Evolutionary conservation across 2,113 vertebrate genomes (phyloP).

Genomic region (Aldabrachelys gigantea): DNA sequence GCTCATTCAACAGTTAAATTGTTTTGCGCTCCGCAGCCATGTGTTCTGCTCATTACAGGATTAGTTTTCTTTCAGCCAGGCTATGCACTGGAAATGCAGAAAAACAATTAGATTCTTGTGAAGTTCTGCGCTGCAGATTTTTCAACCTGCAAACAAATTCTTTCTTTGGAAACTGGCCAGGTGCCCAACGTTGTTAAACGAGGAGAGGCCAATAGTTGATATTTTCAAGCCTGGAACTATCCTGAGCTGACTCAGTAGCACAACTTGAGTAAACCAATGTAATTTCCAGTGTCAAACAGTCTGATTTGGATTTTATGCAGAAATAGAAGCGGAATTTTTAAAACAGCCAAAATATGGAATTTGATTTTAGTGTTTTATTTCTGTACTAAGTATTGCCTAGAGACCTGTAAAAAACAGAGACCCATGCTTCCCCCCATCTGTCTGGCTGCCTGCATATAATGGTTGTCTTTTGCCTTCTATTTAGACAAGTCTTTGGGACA

Average conservation of each 20-base stretch:
- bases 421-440: background rate
- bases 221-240: background rate
- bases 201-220: background rate
- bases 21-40: background rate
- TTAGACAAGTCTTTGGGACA: background rate
- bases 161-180: slow-evolving; percentile 16
- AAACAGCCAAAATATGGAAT: background rate
- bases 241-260: rapidly evolving
- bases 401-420: background rate
- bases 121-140: background rate
- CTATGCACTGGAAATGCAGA: background rate
- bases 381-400: background rate
- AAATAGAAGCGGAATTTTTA: background rate
- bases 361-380: background rate
- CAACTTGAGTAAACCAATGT: background rate
- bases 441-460: background rate
- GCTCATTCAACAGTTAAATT: background rate
- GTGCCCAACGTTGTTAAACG: background rate
- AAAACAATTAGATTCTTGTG: background rate
- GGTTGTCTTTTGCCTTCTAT: background rate
- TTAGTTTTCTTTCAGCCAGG: background rate
- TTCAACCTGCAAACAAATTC: background rate
- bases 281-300: background rate
- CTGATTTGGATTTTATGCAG: background rate
- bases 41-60: rapidly evolving